Conservation (phyloP, 2,113 vertebrate genomes). For the Channa argus region DNA sequence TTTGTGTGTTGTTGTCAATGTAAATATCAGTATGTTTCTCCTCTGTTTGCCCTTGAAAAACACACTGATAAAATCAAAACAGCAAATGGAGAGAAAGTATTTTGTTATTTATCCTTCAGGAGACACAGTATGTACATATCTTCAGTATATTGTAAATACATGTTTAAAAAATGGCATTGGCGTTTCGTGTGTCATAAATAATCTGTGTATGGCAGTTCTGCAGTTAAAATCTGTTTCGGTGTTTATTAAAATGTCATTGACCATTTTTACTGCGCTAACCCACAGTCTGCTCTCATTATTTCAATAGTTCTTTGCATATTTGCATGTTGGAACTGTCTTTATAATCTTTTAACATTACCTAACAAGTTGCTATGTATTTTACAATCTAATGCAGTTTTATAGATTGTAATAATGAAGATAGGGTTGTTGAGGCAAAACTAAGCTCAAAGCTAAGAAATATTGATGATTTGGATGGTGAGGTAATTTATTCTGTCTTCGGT, state of each 20-base stretch:
- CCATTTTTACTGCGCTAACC: slow-evolving; percentile 80
- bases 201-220: slow-evolving; percentile 86
- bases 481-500: not conserved
- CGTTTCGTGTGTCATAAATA: slow-evolving; percentile 87
- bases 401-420: no score
- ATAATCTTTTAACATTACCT: no score
- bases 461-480: no score
- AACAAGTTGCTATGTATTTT: no score
- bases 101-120: slow-evolving; percentile 89
- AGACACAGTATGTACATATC: slow-evolving; percentile 87
- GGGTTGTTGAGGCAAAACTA: no score
- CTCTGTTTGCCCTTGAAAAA: slow-evolving; percentile 81
- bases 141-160: slow-evolving; percentile 89
- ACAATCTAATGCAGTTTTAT: no score
- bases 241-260: slow-evolving; percentile 87
- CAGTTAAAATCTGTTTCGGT: slow-evolving; percentile 87
- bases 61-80: slow-evolving; percentile 67
- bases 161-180: slow-evolving; percentile 78
- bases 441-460: no score
- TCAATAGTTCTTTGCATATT: slow-evolving; percentile 3
- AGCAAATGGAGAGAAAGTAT: slow-evolving; percentile 81
- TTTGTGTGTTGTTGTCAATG: slow-evolving; percentile 86
- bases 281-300: slow-evolving; percentile 75
- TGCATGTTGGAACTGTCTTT: no score
- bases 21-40: slow-evolving; percentile 85